phyloP scores from a whole-genome alignment of 2,888 invertebrate species.

The Argyra leucocephala region DNA sequence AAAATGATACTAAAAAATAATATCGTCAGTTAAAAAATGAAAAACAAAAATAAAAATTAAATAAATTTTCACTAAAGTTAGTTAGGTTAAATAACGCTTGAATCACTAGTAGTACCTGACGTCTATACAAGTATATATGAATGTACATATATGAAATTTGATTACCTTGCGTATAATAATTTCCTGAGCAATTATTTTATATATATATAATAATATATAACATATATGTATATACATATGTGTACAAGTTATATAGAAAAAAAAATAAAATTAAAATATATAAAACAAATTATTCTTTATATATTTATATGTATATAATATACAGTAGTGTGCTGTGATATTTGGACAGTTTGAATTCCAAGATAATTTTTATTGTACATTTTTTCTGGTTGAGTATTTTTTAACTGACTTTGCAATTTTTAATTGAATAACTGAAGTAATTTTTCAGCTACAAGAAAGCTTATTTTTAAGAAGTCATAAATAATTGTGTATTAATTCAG shows the following conservation, averaged over 20 bases:
- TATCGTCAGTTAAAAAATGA: neutral
- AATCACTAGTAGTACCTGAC: neutral
- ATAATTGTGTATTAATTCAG: too few species aligned
- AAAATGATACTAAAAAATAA: neutral
- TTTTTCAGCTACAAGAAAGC: too few species aligned
- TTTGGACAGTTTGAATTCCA: too few species aligned
- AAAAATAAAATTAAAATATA: too few species aligned
- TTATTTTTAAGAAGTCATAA: too few species aligned
- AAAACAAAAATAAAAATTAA: neutral
- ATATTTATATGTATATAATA: too few species aligned
- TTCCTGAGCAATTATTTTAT: neutral
- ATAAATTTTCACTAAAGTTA: neutral
- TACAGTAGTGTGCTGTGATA: too few species aligned
- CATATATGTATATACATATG: neutral
- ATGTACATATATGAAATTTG: slow-evolving; percentile 1
- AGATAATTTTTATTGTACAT: too few species aligned
- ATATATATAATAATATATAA: neutral
- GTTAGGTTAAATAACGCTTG: neutral
- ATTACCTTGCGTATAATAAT: slow-evolving; percentile 6
- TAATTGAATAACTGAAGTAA: too few species aligned
- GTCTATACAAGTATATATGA: neutral
- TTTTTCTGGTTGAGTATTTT: too few species aligned
- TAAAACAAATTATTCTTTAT: too few species aligned
- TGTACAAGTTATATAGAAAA: neutral
- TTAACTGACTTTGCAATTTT: too few species aligned